Evolutionary conservation across 2,888 invertebrate genomes (phyloP).

Genomic region (Scaeva pyrastri): DNA sequence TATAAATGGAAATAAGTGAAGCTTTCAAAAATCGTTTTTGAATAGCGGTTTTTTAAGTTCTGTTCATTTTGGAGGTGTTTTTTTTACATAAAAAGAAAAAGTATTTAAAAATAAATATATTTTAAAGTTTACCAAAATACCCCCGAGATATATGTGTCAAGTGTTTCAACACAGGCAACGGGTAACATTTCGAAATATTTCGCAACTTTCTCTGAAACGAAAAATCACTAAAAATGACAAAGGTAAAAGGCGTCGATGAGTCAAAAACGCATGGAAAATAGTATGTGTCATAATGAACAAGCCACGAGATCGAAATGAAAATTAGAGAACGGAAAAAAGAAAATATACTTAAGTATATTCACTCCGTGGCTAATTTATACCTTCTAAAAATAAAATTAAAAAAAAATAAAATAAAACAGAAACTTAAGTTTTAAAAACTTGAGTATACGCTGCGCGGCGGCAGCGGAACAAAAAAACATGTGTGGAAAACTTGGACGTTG

Average conservation of each 20-base stretch:
- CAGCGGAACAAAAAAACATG: conserved; percentile 52
- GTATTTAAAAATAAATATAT: not conserved
- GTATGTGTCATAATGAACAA: conserved; percentile 67
- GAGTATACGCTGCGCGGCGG: conserved; percentile 50
- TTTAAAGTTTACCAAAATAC: not conserved
- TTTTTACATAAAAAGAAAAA: no score
- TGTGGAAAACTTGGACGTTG: conserved; percentile 68
- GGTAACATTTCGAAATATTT: conserved; percentile 33
- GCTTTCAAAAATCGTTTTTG: conserved; percentile 20
- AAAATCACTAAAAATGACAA: conserved; percentile 33
- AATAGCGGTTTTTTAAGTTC: not conserved
- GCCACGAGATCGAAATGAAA: conserved; percentile 52
- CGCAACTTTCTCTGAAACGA: not conserved
- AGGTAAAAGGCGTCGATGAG: conserved; percentile 58
- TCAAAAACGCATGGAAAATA: conserved; percentile 72
- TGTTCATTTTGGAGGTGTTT: not conserved
- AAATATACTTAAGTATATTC: conserved; percentile 70
- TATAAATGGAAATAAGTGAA: not conserved
- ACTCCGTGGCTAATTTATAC: conserved; percentile 68
- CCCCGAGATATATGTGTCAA: not conserved
- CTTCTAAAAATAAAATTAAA: conserved; percentile 70
- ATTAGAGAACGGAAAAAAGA: conserved; percentile 44
- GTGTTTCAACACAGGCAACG: not conserved
- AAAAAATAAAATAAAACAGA: conserved; percentile 34
- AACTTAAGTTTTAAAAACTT: conserved; percentile 62